phyloP scores from a whole-genome alignment of 2,797 vertebrate species.

The Chelonia mydas region DNA sequence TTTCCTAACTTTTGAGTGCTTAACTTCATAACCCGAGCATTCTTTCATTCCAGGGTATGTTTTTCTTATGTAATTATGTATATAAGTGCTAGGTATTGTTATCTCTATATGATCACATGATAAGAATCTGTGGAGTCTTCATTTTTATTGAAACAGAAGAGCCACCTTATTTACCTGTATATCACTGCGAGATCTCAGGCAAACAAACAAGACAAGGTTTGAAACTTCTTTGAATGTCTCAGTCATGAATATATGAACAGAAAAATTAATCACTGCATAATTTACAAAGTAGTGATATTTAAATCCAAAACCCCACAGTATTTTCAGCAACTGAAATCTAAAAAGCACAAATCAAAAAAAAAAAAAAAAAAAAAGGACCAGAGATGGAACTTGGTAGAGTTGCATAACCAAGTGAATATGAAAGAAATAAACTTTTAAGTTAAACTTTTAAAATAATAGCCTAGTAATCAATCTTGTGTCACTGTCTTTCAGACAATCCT shows the following conservation, averaged over 20 bases:
- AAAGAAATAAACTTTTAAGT: not conserved
- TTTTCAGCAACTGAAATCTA: not conserved
- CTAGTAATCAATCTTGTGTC: not conserved
- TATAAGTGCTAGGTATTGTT: fast-evolving
- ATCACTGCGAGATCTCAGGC: not conserved
- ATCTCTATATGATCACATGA: not conserved
- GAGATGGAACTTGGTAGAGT: not conserved
- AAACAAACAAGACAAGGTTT: not conserved
- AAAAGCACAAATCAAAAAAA: not conserved
- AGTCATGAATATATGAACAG: not conserved
- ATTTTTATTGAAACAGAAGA: not conserved
- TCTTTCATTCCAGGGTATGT: not conserved
- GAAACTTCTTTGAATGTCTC: not conserved
- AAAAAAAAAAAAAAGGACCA: not conserved
- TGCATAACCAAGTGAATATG: not conserved
- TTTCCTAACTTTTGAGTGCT: not conserved
- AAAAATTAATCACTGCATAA: not conserved
- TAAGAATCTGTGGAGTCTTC: not conserved
- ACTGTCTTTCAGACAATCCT: not conserved
- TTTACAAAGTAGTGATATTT: not conserved
- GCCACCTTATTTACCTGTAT: not conserved
- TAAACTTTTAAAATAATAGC: not conserved
- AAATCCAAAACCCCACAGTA: not conserved
- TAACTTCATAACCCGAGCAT: not conserved
- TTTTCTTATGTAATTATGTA: not conserved